phyloP scores from a whole-genome alignment of 2,888 invertebrate genomes.

The Psylliodes chrysocephalus region DNA sequence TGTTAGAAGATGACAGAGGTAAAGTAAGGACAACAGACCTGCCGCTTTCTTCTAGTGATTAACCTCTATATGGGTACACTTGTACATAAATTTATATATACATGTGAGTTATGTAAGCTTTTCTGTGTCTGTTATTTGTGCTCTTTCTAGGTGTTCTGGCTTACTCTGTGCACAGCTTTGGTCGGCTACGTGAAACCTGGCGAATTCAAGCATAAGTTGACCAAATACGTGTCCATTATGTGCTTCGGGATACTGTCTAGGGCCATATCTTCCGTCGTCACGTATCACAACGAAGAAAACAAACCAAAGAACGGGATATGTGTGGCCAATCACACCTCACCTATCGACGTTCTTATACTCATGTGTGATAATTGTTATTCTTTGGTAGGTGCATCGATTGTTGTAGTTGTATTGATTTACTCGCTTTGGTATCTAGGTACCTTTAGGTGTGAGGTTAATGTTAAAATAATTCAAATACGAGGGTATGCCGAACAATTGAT shows the following conservation, averaged over 20 bases:
- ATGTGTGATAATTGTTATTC: conserved; percentile 98
- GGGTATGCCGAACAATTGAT: no score
- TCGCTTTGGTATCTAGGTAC: no score
- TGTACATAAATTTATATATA: no score
- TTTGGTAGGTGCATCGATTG: conserved; percentile 79
- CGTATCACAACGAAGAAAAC: conserved; percentile 88
- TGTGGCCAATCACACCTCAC: conserved; percentile 99
- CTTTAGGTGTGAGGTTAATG: no score
- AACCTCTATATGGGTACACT: no score
- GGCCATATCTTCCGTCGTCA: conserved; percentile 89
- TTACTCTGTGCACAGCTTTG: conserved; percentile 85
- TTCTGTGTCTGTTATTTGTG: background rate
- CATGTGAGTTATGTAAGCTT: background rate
- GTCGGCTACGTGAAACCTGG: conserved; percentile 87
- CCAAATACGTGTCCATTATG: conserved; percentile 83
- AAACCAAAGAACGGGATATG: conserved; percentile 87
- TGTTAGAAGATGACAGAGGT: no score
- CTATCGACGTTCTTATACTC: conserved; percentile 95
- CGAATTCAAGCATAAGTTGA: conserved; percentile 80
- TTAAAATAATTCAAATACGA: no score
- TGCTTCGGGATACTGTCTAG: conserved; percentile 94
- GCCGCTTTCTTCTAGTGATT: no score
- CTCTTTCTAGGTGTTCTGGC: conserved; percentile 80
- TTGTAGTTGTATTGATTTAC: background rate
- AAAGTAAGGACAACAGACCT: no score